These are phyloP conservation scores for Rostratula benghalensis DNA, from an alignment of 2,113 vertebrate species.

Conservation along the genomic window DNA sequence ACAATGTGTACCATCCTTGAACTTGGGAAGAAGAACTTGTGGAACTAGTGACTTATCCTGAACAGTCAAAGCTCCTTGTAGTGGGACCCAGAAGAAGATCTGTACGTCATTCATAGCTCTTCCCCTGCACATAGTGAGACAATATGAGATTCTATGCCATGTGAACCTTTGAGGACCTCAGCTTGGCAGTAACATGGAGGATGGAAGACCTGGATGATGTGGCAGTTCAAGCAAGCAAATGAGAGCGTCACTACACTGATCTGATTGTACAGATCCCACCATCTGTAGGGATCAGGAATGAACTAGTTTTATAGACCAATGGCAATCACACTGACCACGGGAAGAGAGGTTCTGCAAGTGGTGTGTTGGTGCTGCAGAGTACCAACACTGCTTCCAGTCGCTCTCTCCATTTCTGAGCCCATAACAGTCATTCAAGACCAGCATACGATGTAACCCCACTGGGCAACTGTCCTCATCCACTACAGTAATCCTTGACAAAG, in stretches of 20 bases:
- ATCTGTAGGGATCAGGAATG: background rate
- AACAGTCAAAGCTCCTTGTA: background rate
- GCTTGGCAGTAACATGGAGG: background rate
- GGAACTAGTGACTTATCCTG: background rate
- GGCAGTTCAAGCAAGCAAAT: background rate
- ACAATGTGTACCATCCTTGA: background rate
- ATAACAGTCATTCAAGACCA: background rate
- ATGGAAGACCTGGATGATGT: background rate
- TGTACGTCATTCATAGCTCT: background rate
- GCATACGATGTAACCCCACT: background rate
- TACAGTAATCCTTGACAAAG: background rate
- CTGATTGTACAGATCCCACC: background rate
- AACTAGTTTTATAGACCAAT: background rate
- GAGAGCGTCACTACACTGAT: background rate
- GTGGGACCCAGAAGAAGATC: background rate
- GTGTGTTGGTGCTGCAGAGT: background rate
- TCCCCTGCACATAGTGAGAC: background rate
- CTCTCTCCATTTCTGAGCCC: background rate
- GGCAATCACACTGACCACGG: background rate
- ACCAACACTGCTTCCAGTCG: background rate
- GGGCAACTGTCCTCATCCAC: background rate
- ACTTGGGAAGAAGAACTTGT: background rate
- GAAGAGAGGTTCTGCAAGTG: background rate
- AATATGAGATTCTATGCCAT: background rate
- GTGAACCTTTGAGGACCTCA: background rate